Percentiles rank a stretch among this genome's conserved stretches.
phyloP scores from a whole-genome alignment of 1,140 invertebrate species.

The Drosophila willistoni region DNA sequence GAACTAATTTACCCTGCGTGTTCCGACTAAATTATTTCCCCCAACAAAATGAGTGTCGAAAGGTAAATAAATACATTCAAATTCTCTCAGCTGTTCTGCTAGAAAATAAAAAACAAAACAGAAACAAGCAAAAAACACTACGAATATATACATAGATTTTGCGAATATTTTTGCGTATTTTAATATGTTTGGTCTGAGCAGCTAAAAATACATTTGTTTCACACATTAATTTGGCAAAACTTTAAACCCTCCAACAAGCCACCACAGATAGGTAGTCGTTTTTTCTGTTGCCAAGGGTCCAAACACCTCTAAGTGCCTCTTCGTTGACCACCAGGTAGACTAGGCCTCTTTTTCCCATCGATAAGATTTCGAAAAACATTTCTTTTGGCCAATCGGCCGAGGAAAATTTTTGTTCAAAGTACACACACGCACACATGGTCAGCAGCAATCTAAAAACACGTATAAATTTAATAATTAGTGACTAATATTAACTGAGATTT shows the following conservation, averaged over 20 bases:
- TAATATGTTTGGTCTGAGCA: slow-evolving; percentile 35
- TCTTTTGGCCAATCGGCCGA: slow-evolving; percentile 2
- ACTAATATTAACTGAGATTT: slow-evolving; percentile 13
- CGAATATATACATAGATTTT: slow-evolving; percentile 12
- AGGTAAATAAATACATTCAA: slow-evolving; percentile 53
- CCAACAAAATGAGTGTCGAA: slow-evolving; percentile 63
- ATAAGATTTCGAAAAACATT: slow-evolving; percentile 14
- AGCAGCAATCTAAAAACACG: background rate
- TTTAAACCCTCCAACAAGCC: slow-evolving; percentile 27
- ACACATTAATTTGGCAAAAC: slow-evolving; percentile 15
- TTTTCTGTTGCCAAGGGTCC: slow-evolving; percentile 49
- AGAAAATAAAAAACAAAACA: slow-evolving; percentile 18
- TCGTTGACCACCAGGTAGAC: background rate
- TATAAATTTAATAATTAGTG: background rate
- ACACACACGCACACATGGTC: background rate
- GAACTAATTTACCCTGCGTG: slow-evolving; percentile 47
- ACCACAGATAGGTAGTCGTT: slow-evolving; percentile 13
- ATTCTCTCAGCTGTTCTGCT: slow-evolving; percentile 13
- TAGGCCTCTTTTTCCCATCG: slow-evolving; percentile 4
- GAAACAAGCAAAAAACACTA: slow-evolving; percentile 2
- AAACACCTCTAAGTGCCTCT: slow-evolving; percentile 15
- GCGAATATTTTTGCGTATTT: slow-evolving; percentile 23
- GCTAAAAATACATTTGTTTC: slow-evolving; percentile 46
- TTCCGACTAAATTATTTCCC: slow-evolving; percentile 44
- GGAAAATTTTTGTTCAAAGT: slow-evolving; percentile 15